phyloP scores from a whole-genome alignment of 1,140 invertebrate genomes.

The Panagrolaimus sp. region DNA sequence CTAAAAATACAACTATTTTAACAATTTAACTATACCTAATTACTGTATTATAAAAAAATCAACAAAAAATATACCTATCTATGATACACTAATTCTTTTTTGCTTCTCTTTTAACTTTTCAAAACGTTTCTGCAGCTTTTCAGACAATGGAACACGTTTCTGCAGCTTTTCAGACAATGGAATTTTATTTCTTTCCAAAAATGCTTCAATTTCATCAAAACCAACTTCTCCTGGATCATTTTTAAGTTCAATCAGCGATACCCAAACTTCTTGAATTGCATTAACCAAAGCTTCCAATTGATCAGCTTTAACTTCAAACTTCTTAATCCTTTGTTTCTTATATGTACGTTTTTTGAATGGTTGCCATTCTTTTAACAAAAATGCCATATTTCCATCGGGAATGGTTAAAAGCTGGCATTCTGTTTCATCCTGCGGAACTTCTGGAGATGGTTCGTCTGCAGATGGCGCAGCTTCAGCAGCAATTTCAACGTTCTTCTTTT shows the following conservation, averaged over 20 bases:
- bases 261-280: background rate
- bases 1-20: too few relatives aligned
- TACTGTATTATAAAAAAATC: too few relatives aligned
- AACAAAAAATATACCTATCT: too few relatives aligned
- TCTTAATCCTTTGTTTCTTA: background rate
- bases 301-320: conserved; percentile 2
- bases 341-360: background rate
- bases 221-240: background rate
- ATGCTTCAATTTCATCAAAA: too few relatives aligned
- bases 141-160: too few relatives aligned
- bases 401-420: background rate
- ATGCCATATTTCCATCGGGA: background rate
- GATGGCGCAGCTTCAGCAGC: background rate
- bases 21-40: too few relatives aligned
- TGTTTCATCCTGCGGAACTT: background rate
- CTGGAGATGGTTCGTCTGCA: background rate
- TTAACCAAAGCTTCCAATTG: background rate
- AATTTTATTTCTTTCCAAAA: too few relatives aligned
- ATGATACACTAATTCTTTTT: too few relatives aligned
- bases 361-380: background rate
- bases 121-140: too few relatives aligned
- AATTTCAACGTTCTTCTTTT: background rate
- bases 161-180: too few relatives aligned
- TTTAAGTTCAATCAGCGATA: background rate
- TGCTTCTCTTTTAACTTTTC: too few relatives aligned